Percentiles rank a stretch among this genome's conserved stretches.
Evolutionary conservation across 1,140 invertebrate genomes (phyloP).

Genomic region (Metaphire vulgaris): DNA sequence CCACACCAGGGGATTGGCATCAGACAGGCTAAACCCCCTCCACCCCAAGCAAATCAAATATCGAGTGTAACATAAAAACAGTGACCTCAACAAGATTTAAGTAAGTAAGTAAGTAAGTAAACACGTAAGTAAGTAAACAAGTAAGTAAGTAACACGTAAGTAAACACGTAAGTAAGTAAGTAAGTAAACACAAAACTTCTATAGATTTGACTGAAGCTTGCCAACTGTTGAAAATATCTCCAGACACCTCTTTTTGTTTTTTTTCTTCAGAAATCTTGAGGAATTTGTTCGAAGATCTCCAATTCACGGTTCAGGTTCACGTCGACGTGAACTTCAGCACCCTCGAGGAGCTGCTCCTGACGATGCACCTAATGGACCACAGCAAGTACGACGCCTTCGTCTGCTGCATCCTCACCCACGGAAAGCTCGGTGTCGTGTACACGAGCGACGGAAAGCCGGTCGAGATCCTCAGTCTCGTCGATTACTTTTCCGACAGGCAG

Average conservation of each 20-base stretch:
- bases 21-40: too few species aligned
- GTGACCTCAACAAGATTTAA: too few species aligned
- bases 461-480: neutral
- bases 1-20: too few species aligned
- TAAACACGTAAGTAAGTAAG: too few species aligned
- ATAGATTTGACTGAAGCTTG: too few species aligned
- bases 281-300: neutral
- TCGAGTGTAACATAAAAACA: too few species aligned
- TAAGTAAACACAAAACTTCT: too few species aligned
- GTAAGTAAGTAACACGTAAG: too few species aligned
- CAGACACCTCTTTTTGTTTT: neutral
- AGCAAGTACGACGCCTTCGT: neutral
- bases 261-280: neutral
- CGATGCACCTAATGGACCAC: neutral
- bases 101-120: too few species aligned
- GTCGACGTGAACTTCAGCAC: neutral
- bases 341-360: neutral
- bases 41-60: too few species aligned
- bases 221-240: too few species aligned
- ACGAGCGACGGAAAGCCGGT: neutral
- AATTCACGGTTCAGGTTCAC: neutral
- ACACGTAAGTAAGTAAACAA: too few species aligned
- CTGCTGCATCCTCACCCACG: conserved; percentile 7
- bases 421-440: neutral
- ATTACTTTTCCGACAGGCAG: neutral